Base-by-base conservation (phyloP, 2,888 invertebrate genomes). In the Polymixis flavicincta region DNA sequence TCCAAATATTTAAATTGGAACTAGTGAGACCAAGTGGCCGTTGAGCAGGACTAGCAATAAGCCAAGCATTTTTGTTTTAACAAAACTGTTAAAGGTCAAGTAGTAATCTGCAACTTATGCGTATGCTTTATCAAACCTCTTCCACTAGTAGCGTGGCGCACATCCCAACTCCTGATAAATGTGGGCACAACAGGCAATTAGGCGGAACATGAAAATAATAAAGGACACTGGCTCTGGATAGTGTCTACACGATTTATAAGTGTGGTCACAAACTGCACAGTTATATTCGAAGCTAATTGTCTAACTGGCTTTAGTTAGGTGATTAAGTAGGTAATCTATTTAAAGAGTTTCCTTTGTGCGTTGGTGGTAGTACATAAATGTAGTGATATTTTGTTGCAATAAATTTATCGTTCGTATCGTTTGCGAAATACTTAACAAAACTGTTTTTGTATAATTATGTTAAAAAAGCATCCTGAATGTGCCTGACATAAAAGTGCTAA, bases 191-290 rank as follows among this genome's bases (percentile, higher is more conserved):
- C 89, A 87, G 88, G 89, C 92, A 92, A 93, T 93, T 93, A 93
- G 89, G 89, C 85, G 89, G 89, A 89, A 91, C 91, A 90, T 85
- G 90, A 91, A 92, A 92, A 92, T 93, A 92, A 92, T 92, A 92
- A 92, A 92, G 91, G 92, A 90, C 92, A 92, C 92, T 90, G 88
- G 92, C 83, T 78, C 71, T 83, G 81, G 88, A 84, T 87, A 81
- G 65, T 87, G 87, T 88, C 82, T 80, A 78, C 80, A 75, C 84
- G 74, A 84, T 88, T 90, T 73, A 89, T 88, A 89, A 86, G 69
- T 75, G 78, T 71, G 77, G 61, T 72, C 74, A 66, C 76, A 71
- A 83, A n/a, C 67, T 65, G 77, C 48, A 48, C 52, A 65, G 67
- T 32, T 71, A 54, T 82, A 54, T 71, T 76, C 63, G 60, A 28